Conservation (phyloP, 2,888 invertebrate species). For the Tuberolachnus salignus region DNA sequence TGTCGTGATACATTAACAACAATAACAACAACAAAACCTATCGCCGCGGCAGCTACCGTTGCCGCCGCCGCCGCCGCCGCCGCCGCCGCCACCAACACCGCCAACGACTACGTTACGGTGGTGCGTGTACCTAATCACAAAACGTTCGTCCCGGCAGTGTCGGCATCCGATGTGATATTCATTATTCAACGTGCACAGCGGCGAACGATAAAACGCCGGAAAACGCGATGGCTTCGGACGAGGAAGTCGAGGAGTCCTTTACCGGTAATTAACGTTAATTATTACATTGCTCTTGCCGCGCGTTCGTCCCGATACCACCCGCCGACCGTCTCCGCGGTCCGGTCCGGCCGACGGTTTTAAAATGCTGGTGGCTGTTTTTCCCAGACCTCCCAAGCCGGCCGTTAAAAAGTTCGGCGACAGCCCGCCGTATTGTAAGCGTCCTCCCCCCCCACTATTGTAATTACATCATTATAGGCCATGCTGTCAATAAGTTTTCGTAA, state of each 20-base stretch:
- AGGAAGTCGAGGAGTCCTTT: constrained; percentile 84
- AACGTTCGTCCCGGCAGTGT: constrained; percentile 15
- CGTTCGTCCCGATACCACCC: background rate
- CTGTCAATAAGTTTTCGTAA: constrained; percentile 24
- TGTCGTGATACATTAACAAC: background rate
- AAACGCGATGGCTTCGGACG: constrained; percentile 78
- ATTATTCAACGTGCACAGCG: constrained; percentile 43
- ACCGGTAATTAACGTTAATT: constrained; percentile 75
- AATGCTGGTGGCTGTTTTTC: constrained; percentile 6
- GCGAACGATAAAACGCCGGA: constrained; percentile 21
- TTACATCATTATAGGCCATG: constrained; percentile 39
- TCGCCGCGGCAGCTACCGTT: too few relatives aligned
- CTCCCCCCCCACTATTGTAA: constrained; percentile 5
- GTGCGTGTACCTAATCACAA: background rate
- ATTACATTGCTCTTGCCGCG: background rate
- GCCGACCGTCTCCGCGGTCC: background rate
- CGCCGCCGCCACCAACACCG: background rate
- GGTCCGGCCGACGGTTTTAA: background rate
- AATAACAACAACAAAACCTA: background rate
- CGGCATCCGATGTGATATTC: constrained; percentile 49
- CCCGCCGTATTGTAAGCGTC: constrained; percentile 58
- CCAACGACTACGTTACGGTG: too few relatives aligned
- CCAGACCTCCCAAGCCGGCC: background rate
- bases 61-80: background rate
- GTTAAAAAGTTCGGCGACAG: background rate